Percentiles rank a stretch among this genome's conserved stretches.
Evolutionary conservation across 2,113 vertebrate species (phyloP).

Genomic region (Typhlomys cinereus): DNA sequence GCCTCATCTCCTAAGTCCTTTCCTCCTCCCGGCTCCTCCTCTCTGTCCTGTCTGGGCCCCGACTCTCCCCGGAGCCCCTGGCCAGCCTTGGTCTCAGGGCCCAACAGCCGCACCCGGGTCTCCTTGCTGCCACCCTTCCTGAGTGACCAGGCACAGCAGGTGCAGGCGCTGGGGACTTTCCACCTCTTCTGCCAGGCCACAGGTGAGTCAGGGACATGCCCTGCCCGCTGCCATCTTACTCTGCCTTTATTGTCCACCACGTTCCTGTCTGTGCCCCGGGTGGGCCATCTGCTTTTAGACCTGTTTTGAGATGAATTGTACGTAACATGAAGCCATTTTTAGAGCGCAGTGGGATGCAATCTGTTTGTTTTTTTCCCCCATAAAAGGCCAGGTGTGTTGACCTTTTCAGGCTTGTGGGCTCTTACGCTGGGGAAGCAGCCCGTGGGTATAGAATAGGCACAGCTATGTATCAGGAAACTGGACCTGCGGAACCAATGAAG

Average conservation of each 20-base stretch:
- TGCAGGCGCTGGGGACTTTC: conserved; percentile 90
- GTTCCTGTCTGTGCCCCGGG: neutral
- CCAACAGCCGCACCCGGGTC: conserved; percentile 83
- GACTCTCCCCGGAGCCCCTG: conserved; percentile 87
- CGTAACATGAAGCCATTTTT: fast-evolving
- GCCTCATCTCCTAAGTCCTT: conserved; percentile 89
- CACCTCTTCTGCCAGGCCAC: conserved; percentile 96
- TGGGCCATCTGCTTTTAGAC: neutral
- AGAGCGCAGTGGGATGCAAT: neutral
- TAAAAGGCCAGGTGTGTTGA: neutral
- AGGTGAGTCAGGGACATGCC: conserved; percentile 89
- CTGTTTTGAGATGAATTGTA: fast-evolving
- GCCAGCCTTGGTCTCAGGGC: conserved; percentile 84
- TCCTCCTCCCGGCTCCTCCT: conserved; percentile 90
- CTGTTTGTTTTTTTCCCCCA: neutral
- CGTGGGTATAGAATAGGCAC: fast-evolving
- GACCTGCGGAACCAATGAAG: neutral
- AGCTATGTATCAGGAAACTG: neutral
- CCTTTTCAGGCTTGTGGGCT: neutral
- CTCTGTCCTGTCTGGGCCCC: conserved; percentile 89
- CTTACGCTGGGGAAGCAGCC: neutral
- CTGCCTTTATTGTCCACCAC: neutral
- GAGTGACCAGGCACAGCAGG: conserved; percentile 94
- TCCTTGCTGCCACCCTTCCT: conserved; percentile 94
- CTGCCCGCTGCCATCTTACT: neutral